Percentiles rank a stretch among this genome's conserved stretches.
Conservation (phyloP, 2,797 vertebrate species). For the Semaprochilodus insignis region DNA sequence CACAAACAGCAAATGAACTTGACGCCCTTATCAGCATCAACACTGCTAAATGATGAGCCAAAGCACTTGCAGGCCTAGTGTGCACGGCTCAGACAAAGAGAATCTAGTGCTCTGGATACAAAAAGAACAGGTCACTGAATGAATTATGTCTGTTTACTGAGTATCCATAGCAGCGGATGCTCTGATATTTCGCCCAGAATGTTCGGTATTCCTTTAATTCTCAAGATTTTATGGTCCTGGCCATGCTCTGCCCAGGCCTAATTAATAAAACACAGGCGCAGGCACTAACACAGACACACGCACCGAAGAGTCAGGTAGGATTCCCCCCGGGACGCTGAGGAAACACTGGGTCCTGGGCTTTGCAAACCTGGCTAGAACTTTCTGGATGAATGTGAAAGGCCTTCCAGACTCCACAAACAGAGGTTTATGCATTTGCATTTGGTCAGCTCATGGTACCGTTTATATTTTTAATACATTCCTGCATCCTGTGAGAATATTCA, state of each 20-base stretch:
- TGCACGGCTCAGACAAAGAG: not conserved
- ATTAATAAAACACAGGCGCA: constrained; percentile 38
- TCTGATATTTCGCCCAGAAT: constrained; percentile 26
- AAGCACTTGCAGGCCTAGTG: constrained; percentile 21
- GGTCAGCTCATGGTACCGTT: not conserved
- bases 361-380: not conserved
- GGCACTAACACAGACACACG: constrained; percentile 9
- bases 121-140: constrained; percentile 34
- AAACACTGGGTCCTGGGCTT: constrained; percentile 25
- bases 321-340: constrained; percentile 19
- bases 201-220: constrained; percentile 35
- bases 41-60: constrained; percentile 7
- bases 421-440: not conserved
- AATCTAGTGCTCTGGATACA: constrained; percentile 19
- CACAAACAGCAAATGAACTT: constrained; percentile 36
- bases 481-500: not conserved
- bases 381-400: constrained; percentile 7
- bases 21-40: constrained; percentile 9
- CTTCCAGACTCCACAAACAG: not conserved
- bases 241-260: constrained; percentile 20
- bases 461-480: not conserved
- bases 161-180: constrained; percentile 34
- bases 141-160: constrained; percentile 49
- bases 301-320: constrained; percentile 38
- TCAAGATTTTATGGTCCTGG: constrained; percentile 18